Percentiles rank a stretch among this genome's conserved stretches.
These are phyloP conservation scores for Knipowitschia caucasica DNA, from an alignment of 2,797 vertebrate genomes.

Conservation along the genomic window DNA sequence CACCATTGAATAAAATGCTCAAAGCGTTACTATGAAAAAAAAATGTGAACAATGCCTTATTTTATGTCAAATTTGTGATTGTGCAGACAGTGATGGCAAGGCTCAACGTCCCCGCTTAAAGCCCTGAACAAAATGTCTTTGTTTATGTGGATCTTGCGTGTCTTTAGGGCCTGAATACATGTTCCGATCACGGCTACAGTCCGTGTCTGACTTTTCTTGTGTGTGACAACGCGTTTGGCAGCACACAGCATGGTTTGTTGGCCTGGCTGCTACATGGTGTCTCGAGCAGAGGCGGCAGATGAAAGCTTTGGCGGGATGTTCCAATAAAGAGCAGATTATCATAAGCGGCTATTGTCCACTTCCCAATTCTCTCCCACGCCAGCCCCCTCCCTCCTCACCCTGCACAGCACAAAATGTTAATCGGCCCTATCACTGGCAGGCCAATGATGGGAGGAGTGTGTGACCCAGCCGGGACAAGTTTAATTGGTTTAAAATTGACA, in stretches of 20 bases:
- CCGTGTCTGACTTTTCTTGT: conserved; percentile 20
- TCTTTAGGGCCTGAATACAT: conserved; percentile 10
- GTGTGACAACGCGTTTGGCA: conserved; percentile 53
- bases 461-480: conserved; percentile 67
- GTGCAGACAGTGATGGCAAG: background rate
- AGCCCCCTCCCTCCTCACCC: conserved; percentile 28
- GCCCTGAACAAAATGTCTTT: conserved; percentile 20
- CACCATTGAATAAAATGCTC: background rate
- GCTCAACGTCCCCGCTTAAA: background rate
- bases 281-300: conserved; percentile 67
- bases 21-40: background rate
- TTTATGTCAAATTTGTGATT: conserved; percentile 6
- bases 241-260: conserved; percentile 48
- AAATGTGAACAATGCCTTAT: background rate
- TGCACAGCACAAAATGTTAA: conserved; percentile 86
- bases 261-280: conserved; percentile 54
- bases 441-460: conserved; percentile 67
- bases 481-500: conserved; percentile 72
- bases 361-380: conserved; percentile 50
- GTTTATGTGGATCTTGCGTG: conserved; percentile 27
- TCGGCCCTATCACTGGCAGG: conserved; percentile 86
- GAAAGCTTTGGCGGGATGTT: conserved; percentile 81
- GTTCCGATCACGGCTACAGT: background rate
- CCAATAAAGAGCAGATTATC: conserved; percentile 92
- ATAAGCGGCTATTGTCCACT: conserved; percentile 84